These are phyloP conservation scores for Rhabdornis inornatus DNA, from an alignment of 2,113 vertebrate species.

Conservation along the genomic window DNA sequence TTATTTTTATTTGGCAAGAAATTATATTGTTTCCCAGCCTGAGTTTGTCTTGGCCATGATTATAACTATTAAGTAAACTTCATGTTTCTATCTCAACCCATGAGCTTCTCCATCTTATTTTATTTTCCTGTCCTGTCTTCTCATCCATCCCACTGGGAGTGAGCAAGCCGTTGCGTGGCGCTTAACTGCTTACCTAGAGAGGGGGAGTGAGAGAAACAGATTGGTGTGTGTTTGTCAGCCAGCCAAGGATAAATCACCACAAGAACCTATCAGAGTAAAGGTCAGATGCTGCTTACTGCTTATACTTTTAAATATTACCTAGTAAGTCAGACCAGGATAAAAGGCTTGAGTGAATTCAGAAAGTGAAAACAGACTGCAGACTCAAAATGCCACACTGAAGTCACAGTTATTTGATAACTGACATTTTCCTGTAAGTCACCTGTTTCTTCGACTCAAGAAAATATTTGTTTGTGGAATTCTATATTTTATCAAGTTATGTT, in stretches of 20 bases:
- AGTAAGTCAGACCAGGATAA: background rate
- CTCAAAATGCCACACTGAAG: background rate
- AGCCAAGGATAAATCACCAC: background rate
- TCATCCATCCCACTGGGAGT: background rate
- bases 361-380: background rate
- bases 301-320: background rate
- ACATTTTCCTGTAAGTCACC: background rate
- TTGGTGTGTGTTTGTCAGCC: background rate
- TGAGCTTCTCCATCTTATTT: background rate
- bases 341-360: background rate
- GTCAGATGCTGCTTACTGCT: background rate
- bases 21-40: background rate
- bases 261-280: background rate
- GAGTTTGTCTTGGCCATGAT: background rate
- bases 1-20: background rate
- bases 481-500: background rate
- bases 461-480: background rate
- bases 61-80: background rate
- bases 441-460: background rate
- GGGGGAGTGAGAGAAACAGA: background rate
- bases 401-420: background rate
- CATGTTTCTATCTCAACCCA: background rate
- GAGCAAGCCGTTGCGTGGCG: background rate
- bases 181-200: background rate
- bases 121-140: background rate